Evolutionary conservation across 2,113 vertebrate genomes (phyloP), one percentile per base, ranked within the genome.

Genomic region (Addax nasomaculatus): DNA sequence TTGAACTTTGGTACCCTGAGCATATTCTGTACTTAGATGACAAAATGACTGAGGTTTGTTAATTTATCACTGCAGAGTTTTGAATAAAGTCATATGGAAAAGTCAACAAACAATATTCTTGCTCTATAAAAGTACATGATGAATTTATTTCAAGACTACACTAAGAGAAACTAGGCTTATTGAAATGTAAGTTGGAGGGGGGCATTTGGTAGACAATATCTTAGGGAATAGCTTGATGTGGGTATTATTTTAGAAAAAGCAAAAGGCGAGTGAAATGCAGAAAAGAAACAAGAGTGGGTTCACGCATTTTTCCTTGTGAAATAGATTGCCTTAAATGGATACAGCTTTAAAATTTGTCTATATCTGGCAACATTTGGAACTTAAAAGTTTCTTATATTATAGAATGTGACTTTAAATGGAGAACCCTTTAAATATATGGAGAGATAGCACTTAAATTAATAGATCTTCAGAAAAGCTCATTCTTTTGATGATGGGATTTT

Each of bases 261-360:
- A 53, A 89, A 62, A 45, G 57, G n/a, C 27, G 85, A 43, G 9
- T 78, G 49, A 79, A 78, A 87, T 85, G 73, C 30, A 83, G 91
- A 80, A 55, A 85, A 90, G 58, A 96, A 89, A 49, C 49, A 92
- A 96, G 45, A 64, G 16, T 19, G 96, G 83, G 57, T 91, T 95
- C 90, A 87, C 8, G 23, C n/a, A 23, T 83, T 92, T 93, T 96
- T 73, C 33, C 36, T 93, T 73, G 57, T 83, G 91, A 94, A 95
- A 53, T 29, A 89, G 53, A 88, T 43, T 70, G 27, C 70, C 25
- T 86, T 95, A 93, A 96, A 43, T 85, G 53, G 95, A 19, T 27
- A 27, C 19, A 94, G 90, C 80, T 88, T 96, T 93, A 58, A 43
- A 30, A 45, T 89, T 89, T 81, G 83, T 53, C 93, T 88, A 25